Conservation (phyloP, 1,140 invertebrate species). For the Metopolophium dirhodum region DNA sequence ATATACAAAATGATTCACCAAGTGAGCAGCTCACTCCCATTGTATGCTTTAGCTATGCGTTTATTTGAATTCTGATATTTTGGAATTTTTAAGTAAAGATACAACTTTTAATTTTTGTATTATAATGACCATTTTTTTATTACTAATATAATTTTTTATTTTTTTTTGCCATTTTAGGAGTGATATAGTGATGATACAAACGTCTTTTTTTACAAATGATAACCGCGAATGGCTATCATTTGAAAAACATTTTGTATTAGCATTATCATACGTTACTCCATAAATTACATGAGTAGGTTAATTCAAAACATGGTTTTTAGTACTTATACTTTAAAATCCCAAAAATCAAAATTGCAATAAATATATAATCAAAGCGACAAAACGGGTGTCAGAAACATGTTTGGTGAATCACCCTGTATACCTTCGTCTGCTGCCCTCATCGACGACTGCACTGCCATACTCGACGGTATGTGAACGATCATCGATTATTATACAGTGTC, state of each 20-base stretch:
- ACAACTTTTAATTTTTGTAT: too few relatives aligned
- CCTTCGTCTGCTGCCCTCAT: neutral
- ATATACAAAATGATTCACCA: neutral
- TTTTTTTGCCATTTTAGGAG: neutral
- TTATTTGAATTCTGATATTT: neutral
- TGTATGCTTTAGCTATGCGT: neutral
- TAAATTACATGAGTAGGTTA: neutral
- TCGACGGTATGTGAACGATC: neutral
- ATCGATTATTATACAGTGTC: neutral
- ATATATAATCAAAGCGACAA: neutral
- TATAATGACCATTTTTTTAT: neutral
- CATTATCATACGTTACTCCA: neutral
- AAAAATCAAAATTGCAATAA: neutral
- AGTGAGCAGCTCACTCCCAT: too few relatives aligned
- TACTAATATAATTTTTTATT: neutral
- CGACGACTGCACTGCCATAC: neutral
- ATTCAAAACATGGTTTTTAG: neutral
- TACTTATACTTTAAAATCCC: neutral
- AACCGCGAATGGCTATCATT: too few relatives aligned
- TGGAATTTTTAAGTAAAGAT: neutral
- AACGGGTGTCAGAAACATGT: neutral
- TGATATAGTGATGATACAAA: too few relatives aligned
- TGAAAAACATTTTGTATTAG: neutral
- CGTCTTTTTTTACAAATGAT: too few relatives aligned
- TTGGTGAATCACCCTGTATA: neutral